phyloP scores from a whole-genome alignment of 1,140 invertebrate genomes.

The Goniozus legneri region DNA sequence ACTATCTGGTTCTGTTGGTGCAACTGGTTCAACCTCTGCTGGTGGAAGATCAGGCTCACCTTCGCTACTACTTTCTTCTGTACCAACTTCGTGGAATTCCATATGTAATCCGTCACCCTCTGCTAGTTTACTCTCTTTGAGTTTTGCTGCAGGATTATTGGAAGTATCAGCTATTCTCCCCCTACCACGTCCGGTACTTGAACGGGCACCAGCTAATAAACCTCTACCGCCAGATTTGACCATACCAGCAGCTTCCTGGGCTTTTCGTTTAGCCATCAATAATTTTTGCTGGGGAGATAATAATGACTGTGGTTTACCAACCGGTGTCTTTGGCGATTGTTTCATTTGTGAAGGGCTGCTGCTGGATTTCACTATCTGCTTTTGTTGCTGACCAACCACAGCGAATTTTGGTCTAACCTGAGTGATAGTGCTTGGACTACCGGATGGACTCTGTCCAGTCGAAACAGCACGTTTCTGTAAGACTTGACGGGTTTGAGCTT shows the following conservation, averaged over 20 bases:
- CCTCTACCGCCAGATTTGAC: conserved; percentile 31
- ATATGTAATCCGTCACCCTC: conserved; percentile 52
- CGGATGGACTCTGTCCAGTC: conserved; percentile 14
- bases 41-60: conserved; percentile 58
- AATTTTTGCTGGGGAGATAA: conserved; percentile 50
- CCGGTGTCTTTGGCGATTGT: conserved; percentile 29
- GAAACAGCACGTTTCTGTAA: conserved; percentile 40
- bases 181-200: conserved; percentile 22
- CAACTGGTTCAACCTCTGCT: conserved; percentile 56
- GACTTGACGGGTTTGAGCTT: conserved; percentile 27
- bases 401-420: conserved; percentile 38
- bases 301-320: conserved; percentile 38
- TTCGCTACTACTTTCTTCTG: conserved; percentile 58
- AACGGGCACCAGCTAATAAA: conserved; percentile 26
- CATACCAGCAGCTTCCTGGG: conserved; percentile 42
- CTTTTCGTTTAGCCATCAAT: conserved; percentile 49
- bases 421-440: conserved; percentile 21
- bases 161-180: conserved; percentile 20
- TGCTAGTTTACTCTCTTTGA: conserved; percentile 50
- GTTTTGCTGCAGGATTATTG: conserved; percentile 23
- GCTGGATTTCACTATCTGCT: conserved; percentile 32
- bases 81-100: conserved; percentile 50
- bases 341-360: conserved; percentile 25
- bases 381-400: conserved; percentile 21
- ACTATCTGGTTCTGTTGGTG: conserved; percentile 56